phyloP scores from a whole-genome alignment of 2,888 invertebrate genomes.

The Folsomia candida region DNA sequence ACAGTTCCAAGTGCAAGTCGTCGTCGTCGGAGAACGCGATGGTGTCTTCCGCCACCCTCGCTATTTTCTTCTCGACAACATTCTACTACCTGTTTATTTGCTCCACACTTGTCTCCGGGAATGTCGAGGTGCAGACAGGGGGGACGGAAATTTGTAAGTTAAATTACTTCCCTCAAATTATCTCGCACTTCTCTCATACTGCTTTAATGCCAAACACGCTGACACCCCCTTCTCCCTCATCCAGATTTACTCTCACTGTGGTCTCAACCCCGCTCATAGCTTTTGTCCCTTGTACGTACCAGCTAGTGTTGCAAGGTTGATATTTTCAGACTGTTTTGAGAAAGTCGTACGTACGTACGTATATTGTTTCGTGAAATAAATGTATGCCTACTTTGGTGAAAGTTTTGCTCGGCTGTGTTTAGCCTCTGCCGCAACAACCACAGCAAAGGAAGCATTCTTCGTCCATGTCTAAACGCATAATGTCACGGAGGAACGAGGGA shows the following conservation, averaged over 20 bases:
- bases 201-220: not conserved
- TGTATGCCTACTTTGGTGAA: not conserved
- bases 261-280: too few species aligned
- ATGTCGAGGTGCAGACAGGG: conserved; percentile 12
- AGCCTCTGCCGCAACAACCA: not conserved
- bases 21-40: not conserved
- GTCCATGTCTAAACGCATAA: not conserved
- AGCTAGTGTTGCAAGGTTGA: not conserved
- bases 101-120: conserved; percentile 14
- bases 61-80: not conserved
- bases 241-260: not conserved
- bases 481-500: too few species aligned
- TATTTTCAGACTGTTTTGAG: not conserved
- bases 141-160: conserved; percentile 33
- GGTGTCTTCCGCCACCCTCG: not conserved
- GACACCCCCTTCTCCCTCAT: not conserved
- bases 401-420: not conserved
- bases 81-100: conserved; percentile 22
- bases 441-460: not conserved
- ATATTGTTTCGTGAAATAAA: not conserved
- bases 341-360: too few species aligned
- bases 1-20: not conserved
- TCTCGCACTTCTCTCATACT: conserved; percentile 7
- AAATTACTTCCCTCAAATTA: conserved; percentile 9
- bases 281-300: not conserved